phyloP scores from a whole-genome alignment of 1,140 invertebrate genomes.

The Temnothorax nylanderi region DNA sequence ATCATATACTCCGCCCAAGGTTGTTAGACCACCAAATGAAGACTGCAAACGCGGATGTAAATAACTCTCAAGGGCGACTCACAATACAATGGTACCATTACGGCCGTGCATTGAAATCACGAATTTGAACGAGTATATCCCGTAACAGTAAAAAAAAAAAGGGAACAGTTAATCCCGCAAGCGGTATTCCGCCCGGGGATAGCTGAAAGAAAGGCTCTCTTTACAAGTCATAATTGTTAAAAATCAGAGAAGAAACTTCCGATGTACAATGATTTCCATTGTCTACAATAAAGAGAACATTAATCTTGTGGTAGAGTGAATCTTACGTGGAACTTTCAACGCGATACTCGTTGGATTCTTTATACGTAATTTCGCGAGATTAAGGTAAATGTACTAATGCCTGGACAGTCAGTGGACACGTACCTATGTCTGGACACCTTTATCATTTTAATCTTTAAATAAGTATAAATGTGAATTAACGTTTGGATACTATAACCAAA shows the following conservation, averaged over 20 bases:
- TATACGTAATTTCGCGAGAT: constrained; percentile 13
- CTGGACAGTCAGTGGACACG: too few relatives aligned
- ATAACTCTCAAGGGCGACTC: constrained; percentile 49
- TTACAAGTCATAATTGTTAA: constrained; percentile 32
- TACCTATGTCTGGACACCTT: too few relatives aligned
- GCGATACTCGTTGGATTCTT: too few relatives aligned
- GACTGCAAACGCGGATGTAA: constrained; percentile 36
- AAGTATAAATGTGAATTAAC: too few relatives aligned
- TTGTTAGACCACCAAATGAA: constrained; percentile 9
- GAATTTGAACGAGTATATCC: background rate
- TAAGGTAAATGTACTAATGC: too few relatives aligned
- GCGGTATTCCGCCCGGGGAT: background rate
- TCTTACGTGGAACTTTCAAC: background rate
- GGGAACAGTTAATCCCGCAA: constrained; percentile 27
- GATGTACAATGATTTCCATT: constrained; percentile 27
- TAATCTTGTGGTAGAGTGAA: background rate
- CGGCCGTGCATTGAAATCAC: background rate
- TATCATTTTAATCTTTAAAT: too few relatives aligned
- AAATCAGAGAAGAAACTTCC: background rate
- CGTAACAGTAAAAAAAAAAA: constrained; percentile 3
- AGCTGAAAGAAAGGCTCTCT: background rate
- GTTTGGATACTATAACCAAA: too few relatives aligned
- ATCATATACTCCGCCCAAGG: constrained; percentile 48
- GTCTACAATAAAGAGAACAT: constrained; percentile 15
- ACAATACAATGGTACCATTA: constrained; percentile 40